Conservation (phyloP, 2,113 vertebrate species). For the Aramus guarauna region DNA sequence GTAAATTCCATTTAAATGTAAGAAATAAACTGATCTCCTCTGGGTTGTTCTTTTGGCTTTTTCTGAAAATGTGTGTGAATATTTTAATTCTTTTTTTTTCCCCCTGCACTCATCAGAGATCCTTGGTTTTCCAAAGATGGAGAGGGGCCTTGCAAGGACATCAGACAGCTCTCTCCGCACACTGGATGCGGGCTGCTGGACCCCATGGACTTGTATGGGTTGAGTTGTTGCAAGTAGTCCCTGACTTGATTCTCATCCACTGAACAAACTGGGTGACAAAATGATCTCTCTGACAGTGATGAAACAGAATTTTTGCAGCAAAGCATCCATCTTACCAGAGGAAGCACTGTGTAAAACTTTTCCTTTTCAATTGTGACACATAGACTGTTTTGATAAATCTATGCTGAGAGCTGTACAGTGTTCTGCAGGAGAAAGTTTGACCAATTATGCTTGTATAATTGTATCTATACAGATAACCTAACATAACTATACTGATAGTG, state of each 20-base stretch:
- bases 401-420: neutral
- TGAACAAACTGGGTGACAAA: neutral
- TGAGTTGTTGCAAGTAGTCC: neutral
- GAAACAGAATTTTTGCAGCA: neutral
- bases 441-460: neutral
- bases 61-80: neutral
- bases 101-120: fast-evolving
- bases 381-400: too few species aligned
- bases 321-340: neutral
- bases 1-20: neutral
- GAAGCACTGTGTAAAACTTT: neutral
- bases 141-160: neutral
- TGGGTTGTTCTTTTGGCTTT: neutral
- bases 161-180: neutral
- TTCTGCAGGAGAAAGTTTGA: neutral
- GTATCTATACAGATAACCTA: neutral
- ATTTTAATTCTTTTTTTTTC: neutral
- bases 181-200: neutral
- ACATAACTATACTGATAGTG: neutral
- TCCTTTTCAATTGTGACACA: neutral
- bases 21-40: neutral
- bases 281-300: neutral
- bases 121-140: neutral
- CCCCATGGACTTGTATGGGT: neutral
- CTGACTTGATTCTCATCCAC: neutral